Conservation (phyloP, 2,113 vertebrate species). For the Mustela lutreola region DNA sequence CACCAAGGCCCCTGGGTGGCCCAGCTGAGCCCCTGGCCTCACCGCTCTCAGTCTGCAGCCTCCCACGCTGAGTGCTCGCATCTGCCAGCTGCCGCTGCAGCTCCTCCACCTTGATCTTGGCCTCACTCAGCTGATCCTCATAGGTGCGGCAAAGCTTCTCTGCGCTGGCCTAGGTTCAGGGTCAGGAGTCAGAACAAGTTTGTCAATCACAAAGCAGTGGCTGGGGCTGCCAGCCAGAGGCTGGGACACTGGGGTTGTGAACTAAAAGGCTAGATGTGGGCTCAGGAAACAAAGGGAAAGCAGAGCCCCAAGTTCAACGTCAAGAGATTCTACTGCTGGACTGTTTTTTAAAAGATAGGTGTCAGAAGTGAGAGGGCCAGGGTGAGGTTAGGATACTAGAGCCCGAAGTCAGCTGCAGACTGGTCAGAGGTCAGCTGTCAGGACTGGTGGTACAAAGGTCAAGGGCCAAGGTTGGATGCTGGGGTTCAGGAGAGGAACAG, state of each 20-base stretch:
- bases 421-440: constrained; percentile 7
- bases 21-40: not conserved
- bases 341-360: not conserved
- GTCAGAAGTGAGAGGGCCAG: not conserved
- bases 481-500: not conserved
- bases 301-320: not conserved
- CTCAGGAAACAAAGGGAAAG: not conserved
- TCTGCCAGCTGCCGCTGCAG: constrained; percentile 94
- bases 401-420: not conserved
- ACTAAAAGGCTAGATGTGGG: not conserved
- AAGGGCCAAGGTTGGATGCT: not conserved
- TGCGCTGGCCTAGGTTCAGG: constrained; percentile 86
- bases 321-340: not conserved
- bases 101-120: constrained; percentile 94
- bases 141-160: constrained; percentile 95
- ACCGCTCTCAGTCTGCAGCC: constrained; percentile 94
- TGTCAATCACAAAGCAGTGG: not conserved
- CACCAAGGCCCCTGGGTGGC: not conserved
- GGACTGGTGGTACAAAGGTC: not conserved
- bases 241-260: not conserved
- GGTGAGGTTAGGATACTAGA: not conserved
- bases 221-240: not conserved
- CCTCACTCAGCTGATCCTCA: constrained; percentile 95
- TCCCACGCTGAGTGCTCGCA: constrained; percentile 88
- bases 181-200: not conserved